Evolutionary conservation across 1,140 invertebrate species (phyloP).

Genomic region (Heliconius nattereri): DNA sequence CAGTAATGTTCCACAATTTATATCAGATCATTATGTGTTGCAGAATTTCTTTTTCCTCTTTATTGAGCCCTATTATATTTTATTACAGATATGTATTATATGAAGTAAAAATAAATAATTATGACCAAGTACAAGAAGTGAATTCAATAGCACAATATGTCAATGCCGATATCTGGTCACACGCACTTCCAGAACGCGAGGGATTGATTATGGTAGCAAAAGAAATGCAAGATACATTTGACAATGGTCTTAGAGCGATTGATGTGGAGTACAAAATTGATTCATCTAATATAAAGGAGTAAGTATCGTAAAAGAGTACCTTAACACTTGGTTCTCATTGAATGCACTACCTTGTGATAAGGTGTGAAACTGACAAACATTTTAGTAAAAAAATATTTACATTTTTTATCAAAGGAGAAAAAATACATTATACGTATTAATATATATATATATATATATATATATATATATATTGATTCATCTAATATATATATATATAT

Average conservation of each 20-base stretch:
- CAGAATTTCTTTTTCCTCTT: not conserved
- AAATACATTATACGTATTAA: no score
- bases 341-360: no score
- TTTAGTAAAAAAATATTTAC: no score
- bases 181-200: conserved; percentile 4
- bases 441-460: no score
- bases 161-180: not conserved
- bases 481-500: no score
- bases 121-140: not conserved
- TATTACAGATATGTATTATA: not conserved
- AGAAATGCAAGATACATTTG: conserved; percentile 33
- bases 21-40: not conserved
- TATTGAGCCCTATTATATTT: not conserved
- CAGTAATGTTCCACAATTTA: no score
- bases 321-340: no score
- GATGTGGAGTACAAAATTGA: conserved; percentile 34
- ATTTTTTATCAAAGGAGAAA: no score
- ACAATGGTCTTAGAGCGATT: conserved; percentile 27
- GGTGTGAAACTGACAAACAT: no score
- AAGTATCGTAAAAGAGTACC: conserved; percentile 9
- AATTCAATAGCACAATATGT: not conserved
- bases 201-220: conserved; percentile 40
- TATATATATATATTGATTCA: no score
- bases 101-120: not conserved
- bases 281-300: conserved; percentile 45